Evolutionary conservation across 2,797 vertebrate species (phyloP).

Genomic region (Borostomias antarcticus): DNA sequence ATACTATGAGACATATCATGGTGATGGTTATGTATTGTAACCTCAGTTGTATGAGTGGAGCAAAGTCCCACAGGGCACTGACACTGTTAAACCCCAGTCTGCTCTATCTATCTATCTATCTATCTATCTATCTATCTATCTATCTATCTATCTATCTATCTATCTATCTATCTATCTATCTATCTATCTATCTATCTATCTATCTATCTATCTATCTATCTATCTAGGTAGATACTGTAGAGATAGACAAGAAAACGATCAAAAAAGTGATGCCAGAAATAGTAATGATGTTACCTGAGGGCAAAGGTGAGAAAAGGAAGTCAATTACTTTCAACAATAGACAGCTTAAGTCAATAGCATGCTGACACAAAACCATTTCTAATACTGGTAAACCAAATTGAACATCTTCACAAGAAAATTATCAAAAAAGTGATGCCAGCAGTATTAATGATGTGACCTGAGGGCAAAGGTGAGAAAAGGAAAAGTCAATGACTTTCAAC

Average conservation of each 20-base stretch:
- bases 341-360: not conserved
- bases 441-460: not conserved
- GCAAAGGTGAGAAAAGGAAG: not conserved
- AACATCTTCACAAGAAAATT: not conserved
- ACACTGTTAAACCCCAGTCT: no score
- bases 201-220: no score
- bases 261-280: not conserved
- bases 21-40: not conserved
- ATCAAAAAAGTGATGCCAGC: not conserved
- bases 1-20: not conserved
- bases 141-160: no score
- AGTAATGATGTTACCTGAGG: not conserved
- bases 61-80: no score
- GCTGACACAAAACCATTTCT: no score
- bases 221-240: no score
- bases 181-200: no score
- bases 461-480: not conserved
- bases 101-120: no score
- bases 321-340: not conserved
- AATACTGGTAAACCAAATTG: no score
- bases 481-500: not conserved
- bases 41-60: no score
- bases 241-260: not conserved
- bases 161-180: no score
- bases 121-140: no score